Evolutionary conservation across 2,888 invertebrate genomes (phyloP), one percentile per base, ranked within the genome.

Genomic region (Cephalotes varians): DNA sequence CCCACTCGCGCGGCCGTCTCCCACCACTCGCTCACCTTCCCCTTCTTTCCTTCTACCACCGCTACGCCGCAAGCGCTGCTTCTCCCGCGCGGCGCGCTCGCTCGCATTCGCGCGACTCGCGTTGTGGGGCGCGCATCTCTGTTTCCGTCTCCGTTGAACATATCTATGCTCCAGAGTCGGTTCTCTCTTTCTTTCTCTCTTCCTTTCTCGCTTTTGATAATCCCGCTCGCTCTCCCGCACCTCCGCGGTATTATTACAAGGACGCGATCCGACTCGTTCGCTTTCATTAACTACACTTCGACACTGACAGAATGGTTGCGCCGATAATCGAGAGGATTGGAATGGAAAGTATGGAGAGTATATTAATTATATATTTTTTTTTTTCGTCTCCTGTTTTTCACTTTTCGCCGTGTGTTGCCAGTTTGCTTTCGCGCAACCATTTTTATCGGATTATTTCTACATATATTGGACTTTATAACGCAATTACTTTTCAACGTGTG

Each of bases 281-380:
- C 77, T 77, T 77, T 77, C 69, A 77, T 77, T 77, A 69, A 69
- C 56, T 77, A 77, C 67, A 77, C 56, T 56, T 77, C 69, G 69
- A 77, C 56, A 77, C 69, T 58, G 77, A 77, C 44, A 77, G 69
- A 77, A 77, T 69, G 77, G 44, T 69, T 56, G 31, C 31, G 34
- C 25, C 69, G 77, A 69, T 69, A 69, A 77, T 71, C 44, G 77
- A 69, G 69, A 54, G 56, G 47, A 34, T 54, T 12, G 54, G 28
- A 40, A 44, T 67, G 54, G 21, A 56, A 77, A 77, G 31, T 69
- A 77, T 44, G n/a, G 47, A 25, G 49, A 69, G 54, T 56, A 56
- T 77, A 77, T 69, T 69, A 69, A 77, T 77, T 77, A 77, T 77
- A 77, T 69, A 69, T 25, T 60, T 44, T 56, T 44, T 51, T 58